A percentile compares a stretch with the other conserved stretches of the same genome.
phyloP scores from a whole-genome alignment of 2,888 invertebrate species.

The Maniola hyperantus region DNA sequence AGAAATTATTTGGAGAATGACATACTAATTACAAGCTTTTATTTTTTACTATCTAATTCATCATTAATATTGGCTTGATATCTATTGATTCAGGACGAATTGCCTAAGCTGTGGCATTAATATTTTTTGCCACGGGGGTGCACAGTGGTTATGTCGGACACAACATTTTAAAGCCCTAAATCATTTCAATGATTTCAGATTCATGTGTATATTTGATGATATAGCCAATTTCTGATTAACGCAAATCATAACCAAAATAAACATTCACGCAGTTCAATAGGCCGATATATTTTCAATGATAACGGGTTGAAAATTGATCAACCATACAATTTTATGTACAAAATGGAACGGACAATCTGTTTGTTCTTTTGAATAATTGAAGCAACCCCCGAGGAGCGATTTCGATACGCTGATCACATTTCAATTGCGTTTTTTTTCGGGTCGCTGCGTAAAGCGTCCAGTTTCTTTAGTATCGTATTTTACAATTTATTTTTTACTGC shows the following conservation, averaged over 20 bases:
- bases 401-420: constrained; percentile 28
- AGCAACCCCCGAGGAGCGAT: constrained; percentile 28
- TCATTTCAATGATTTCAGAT: no score
- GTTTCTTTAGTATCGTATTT: constrained; percentile 1
- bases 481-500: constrained; percentile 3
- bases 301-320: constrained; percentile 41
- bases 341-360: constrained; percentile 35
- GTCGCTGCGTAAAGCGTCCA: constrained; percentile 21
- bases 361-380: constrained; percentile 39
- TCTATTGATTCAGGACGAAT: no score
- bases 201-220: no score
- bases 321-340: constrained; percentile 32
- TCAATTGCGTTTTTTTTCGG: constrained; percentile 25
- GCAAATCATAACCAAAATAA: not conserved
- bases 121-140: no score
- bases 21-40: no score
- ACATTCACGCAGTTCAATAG: constrained; percentile 4
- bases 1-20: no score
- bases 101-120: no score
- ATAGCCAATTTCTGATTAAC: no score
- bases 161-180: no score
- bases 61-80: no score
- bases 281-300: not conserved
- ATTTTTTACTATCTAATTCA: no score
- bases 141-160: no score